Evolutionary conservation across 2,113 vertebrate genomes (phyloP).

Genomic region (Macrotus californicus): DNA sequence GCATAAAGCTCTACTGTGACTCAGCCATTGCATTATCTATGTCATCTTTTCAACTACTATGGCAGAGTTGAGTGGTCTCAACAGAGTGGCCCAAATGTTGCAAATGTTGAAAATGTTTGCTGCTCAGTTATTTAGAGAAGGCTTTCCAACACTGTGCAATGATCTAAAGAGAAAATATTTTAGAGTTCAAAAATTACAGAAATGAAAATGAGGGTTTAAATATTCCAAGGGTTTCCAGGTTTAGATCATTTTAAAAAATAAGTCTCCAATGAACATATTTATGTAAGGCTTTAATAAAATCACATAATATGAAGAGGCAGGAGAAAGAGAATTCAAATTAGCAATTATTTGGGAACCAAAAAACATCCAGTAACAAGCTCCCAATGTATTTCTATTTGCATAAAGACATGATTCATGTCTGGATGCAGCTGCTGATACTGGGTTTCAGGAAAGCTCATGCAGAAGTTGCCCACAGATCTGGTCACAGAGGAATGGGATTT

Average conservation of each 20-base stretch:
- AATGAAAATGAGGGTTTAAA: not conserved
- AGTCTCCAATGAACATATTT: not conserved
- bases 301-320: not conserved
- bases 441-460: not conserved
- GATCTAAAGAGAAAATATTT: not conserved
- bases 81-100: not conserved
- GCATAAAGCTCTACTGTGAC: not conserved
- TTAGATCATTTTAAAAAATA: not conserved
- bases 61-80: not conserved
- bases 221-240: not conserved
- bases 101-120: not conserved
- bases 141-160: not conserved
- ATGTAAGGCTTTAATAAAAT: not conserved
- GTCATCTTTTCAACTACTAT: not conserved
- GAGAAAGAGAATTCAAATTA: not conserved
- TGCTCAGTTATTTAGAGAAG: not conserved
- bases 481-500: not conserved
- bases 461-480: not conserved
- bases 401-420: not conserved
- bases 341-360: not conserved
- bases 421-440: not conserved
- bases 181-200: not conserved
- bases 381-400: not conserved
- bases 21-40: not conserved
- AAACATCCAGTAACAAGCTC: not conserved